A percentile compares a stretch with the other conserved stretches of the same genome.
These are phyloP conservation scores for Caenorhabditis sp. DNA, from an alignment of 2,888 invertebrate species.

Conservation along the genomic window DNA sequence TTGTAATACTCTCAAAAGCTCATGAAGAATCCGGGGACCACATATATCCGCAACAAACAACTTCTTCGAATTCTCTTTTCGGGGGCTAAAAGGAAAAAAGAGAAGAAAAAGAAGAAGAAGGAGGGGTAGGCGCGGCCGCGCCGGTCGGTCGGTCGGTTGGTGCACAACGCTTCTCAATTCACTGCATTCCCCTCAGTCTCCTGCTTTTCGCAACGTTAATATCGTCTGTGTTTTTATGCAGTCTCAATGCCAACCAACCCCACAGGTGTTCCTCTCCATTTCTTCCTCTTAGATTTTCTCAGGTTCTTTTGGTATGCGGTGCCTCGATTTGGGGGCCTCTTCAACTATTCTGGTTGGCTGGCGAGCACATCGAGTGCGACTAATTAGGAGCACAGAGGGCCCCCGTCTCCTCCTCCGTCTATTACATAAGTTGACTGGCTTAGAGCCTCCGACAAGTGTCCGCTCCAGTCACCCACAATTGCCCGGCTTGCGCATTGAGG, in stretches of 20 bases:
- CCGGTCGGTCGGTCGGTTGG: constrained; percentile 26
- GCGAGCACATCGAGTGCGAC: constrained; percentile 34
- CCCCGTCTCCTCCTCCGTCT: constrained; percentile 24
- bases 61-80: constrained; percentile 52
- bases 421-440: constrained; percentile 51
- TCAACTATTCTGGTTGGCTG: constrained; percentile 4
- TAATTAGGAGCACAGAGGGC: constrained; percentile 49
- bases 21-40: constrained; percentile 48
- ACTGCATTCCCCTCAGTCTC: constrained; percentile 24
- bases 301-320: neutral
- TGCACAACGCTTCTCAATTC: constrained; percentile 43
- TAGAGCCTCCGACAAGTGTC: constrained; percentile 47
- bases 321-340: neutral
- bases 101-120: constrained; percentile 18
- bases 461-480: constrained; percentile 45
- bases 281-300: no score
- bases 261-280: neutral
- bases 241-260: neutral
- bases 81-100: constrained; percentile 35
- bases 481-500: constrained; percentile 25
- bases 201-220: constrained; percentile 13
- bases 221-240: neutral
- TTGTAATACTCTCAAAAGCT: constrained; percentile 53
- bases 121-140: constrained; percentile 29
- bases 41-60: constrained; percentile 50